phyloP scores from a whole-genome alignment of 2,113 vertebrate genomes.

The Sebastes schlegelii region DNA sequence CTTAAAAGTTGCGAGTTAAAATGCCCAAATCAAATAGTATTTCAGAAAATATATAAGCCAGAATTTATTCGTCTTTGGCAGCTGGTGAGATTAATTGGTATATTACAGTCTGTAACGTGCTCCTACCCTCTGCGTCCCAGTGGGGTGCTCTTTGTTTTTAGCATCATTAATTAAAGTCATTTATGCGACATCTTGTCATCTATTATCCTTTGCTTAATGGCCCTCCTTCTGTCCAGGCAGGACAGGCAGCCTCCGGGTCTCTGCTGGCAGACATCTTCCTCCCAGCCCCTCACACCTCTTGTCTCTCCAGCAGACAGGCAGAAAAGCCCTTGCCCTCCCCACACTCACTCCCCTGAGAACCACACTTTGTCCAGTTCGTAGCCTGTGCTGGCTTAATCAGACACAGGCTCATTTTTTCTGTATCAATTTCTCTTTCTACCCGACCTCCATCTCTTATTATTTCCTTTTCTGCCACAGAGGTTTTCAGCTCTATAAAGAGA shows the following conservation, averaged over 20 bases:
- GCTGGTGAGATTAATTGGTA: constrained; percentile 12
- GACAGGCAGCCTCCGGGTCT: not conserved
- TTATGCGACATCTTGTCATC: constrained; percentile 39
- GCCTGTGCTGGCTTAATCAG: not conserved
- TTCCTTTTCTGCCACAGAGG: constrained; percentile 35
- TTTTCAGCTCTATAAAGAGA: constrained; percentile 38
- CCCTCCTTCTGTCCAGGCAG: constrained; percentile 21
- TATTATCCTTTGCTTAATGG: constrained; percentile 25
- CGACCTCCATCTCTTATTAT: constrained; percentile 30
- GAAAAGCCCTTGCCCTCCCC: constrained; percentile 1
- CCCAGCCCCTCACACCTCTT: constrained; percentile 17
- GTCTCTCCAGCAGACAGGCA: constrained; percentile 18
- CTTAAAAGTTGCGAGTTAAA: not conserved
- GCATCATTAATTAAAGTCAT: constrained; percentile 42
- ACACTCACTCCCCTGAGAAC: not conserved
- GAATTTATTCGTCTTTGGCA: constrained; percentile 1
- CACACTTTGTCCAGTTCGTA: not conserved
- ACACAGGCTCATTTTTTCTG: constrained; percentile 23
- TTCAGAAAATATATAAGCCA: not conserved
- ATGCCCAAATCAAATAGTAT: not conserved
- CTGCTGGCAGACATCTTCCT: constrained; percentile 35
- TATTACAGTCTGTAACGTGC: not conserved
- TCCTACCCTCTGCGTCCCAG: constrained; percentile 1
- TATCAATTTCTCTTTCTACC: constrained; percentile 12
- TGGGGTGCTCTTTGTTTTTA: constrained; percentile 17